Base-by-base conservation (phyloP, 2,113 vertebrate genomes). In the Oplegnathus fasciatus region DNA sequence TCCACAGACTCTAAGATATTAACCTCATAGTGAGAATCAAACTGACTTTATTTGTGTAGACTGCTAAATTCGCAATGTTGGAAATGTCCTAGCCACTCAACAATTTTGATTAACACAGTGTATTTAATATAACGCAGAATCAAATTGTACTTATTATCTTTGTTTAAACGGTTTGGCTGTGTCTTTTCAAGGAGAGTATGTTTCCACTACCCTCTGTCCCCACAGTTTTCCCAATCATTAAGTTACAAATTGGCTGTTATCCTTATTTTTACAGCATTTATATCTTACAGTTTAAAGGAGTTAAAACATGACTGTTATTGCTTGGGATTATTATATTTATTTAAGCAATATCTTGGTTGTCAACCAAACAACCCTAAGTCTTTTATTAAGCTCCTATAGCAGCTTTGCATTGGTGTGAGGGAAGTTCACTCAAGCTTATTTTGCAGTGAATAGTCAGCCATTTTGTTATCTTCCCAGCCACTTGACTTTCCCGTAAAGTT, bases 401-500 rank as follows among this genome's bases (percentile, higher is more conserved):
- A 15, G 73, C n/a, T 75, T 55, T 55, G 42, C 61, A 20, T 20
- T 1, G 13, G 13, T 20, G 52, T 26, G 52, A 58, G 24, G 52
- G 24, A 52, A 74, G 61, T 85, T 82, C 55, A 57, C 26, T 67
- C 24, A 4, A 20, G 70, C 83, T 70, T 54, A 28, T 86, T 75
- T 60, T 20, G 77, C 75, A 40, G 64, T 69, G 55, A 82, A 20
- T 5, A 48, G 48, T 73, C 72, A 17, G 54, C 60, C 62, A 60
- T 80, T 64, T 89, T 78, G 61, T 77, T 80, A 72, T 86, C 60
- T 66, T 61, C 34, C 30, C 22, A 5, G 44, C 37, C 58, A n/a
- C 71, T 80, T 77, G 66, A 80, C 80, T 78, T 81, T 77, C 32
- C 58, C 11, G 42, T 72, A 62, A 90, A 86, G 70, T 82, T 90